These are phyloP conservation scores for Leptoclinus maculatus DNA, from an alignment of 2,797 vertebrate species.

Conservation along the genomic window DNA sequence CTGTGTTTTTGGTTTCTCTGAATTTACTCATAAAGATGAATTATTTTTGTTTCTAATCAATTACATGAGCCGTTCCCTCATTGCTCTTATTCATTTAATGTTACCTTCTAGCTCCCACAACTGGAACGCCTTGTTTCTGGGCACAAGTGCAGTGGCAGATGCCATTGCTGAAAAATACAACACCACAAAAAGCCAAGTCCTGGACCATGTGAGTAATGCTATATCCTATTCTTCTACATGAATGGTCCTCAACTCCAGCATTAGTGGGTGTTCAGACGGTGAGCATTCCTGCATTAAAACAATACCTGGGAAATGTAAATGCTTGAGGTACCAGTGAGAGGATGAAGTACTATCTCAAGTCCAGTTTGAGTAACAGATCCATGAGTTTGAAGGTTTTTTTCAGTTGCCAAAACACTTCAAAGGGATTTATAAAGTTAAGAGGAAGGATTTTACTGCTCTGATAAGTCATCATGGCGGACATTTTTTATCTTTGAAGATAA, in stretches of 20 bases:
- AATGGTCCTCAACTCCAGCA: neutral
- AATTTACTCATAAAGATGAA: neutral
- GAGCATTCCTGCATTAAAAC: neutral
- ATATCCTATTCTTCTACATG: neutral
- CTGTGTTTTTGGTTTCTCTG: neutral
- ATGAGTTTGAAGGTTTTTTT: neutral
- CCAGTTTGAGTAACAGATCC: neutral
- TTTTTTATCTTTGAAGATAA: neutral
- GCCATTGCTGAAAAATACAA: conserved; percentile 95
- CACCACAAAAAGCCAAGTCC: conserved; percentile 94
- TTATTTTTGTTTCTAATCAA: neutral
- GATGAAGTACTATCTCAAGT: neutral
- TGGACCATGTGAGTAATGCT: conserved; percentile 91
- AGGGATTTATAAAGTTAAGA: neutral
- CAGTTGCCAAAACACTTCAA: neutral
- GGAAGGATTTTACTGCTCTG: neutral
- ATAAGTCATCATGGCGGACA: neutral
- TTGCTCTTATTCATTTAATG: neutral
- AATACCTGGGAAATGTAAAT: neutral
- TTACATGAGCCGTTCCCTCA: neutral
- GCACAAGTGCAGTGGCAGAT: conserved; percentile 93
- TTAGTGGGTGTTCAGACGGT: neutral
- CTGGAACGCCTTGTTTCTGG: conserved; percentile 96
- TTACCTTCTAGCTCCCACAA: conserved; percentile 90
- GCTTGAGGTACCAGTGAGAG: neutral